phyloP scores from a whole-genome alignment of 2,797 vertebrate species.

The Mormyrops attenuatus region DNA sequence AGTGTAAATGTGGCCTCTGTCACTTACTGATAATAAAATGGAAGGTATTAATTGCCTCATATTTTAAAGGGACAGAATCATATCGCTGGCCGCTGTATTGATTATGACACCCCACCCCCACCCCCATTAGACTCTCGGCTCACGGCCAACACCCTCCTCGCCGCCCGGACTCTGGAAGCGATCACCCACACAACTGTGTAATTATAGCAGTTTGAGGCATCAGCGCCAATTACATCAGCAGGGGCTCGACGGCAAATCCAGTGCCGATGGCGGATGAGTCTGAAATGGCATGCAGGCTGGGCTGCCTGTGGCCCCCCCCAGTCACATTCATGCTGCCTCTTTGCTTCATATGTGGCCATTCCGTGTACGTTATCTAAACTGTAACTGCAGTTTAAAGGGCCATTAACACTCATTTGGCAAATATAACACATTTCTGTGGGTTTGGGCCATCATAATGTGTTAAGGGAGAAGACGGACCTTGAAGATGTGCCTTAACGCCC shows the following conservation, averaged over 20 bases:
- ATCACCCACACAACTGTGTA: conserved; percentile 17
- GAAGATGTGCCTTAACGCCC: neutral
- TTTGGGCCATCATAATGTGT: neutral
- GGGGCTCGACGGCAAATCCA: neutral
- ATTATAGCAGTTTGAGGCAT: conserved; percentile 24
- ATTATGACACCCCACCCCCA: neutral
- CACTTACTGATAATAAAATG: neutral
- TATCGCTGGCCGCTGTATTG: neutral
- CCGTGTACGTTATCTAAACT: neutral
- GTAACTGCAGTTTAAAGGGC: neutral
- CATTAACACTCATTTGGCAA: neutral
- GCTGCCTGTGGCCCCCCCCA: neutral
- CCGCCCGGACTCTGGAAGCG: conserved; percentile 15
- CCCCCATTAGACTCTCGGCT: neutral
- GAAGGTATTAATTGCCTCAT: neutral
- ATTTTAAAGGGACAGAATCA: neutral
- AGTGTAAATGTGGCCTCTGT: neutral
- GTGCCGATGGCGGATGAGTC: neutral
- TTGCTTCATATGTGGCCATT: neutral
- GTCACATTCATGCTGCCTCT: neutral
- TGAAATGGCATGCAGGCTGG: neutral
- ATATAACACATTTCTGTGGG: neutral
- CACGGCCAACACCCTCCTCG: neutral
- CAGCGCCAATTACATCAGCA: conserved; percentile 22
- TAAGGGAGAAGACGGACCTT: neutral